Base-by-base conservation (phyloP, 2,113 vertebrate genomes). In the Lipophrys pholis region DNA sequence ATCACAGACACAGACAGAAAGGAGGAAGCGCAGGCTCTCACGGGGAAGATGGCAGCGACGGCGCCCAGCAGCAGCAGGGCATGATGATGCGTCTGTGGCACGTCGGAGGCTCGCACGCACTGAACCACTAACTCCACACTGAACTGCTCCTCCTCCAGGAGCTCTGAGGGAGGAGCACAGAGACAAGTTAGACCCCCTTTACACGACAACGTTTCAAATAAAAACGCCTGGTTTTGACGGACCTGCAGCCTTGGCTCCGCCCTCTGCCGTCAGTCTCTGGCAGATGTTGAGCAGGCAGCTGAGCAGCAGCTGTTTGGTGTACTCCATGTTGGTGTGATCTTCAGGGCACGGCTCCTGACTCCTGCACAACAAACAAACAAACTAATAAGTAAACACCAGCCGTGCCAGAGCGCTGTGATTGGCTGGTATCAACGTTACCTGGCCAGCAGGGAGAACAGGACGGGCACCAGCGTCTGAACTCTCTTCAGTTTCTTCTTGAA, bases 61-160 rank as follows among this genome's bases (percentile, higher is more conserved):
- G 95, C 73, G 5, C 95, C 95, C 63, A 99, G 90, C 69, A 99
- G 95, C 14, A 98, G 93, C 41, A 99, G 93, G 0, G 97, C 97
- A 3, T 99, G 97, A 82, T 99, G 97, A 66, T 99, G 97, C 0
- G 97, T 99, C 84, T 99, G 98, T 0, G 98, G 97, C 92, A 96
- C 92, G 87, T 95, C 94, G 0, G 98, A 97, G 7, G 91, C 73
- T 48, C 98, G 88, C 73, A 99, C 94, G 70, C 95, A 96, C 90
- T 98, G 97, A 36, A 99, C 98, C 76, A 99, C 95, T 57, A 99
- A 48, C 78, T 99, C 98, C 87, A 99, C 97, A 0, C 95, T 99
- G 90, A 99, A 98, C 83, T 96, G 96, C 5, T 99, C 97, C 74
- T 98, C 96, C 46, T 98, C 96, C 48, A 99, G 89, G 9, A 94